Conservation (phyloP, 2,888 invertebrate genomes). For the Apamea monoglypha region DNA sequence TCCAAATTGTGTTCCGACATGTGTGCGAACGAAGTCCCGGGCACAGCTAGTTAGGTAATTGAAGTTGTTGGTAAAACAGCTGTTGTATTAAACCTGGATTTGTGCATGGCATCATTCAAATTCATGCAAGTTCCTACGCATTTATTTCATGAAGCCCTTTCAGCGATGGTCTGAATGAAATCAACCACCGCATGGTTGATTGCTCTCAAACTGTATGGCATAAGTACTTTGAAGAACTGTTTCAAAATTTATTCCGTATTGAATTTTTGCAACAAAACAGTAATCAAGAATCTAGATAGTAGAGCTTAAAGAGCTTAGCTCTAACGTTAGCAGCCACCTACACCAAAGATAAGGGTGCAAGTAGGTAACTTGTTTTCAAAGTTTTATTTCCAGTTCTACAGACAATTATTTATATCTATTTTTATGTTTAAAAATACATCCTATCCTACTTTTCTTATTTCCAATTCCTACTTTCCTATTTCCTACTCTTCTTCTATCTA, state of each 20-base stretch:
- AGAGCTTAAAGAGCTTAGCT: too few species aligned
- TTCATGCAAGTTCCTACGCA: background rate
- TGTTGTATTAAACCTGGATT: background rate
- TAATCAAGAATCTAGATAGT: background rate
- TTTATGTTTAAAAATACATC: too few species aligned
- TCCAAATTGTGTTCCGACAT: too few species aligned
- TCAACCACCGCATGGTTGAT: too few species aligned
- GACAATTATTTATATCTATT: too few species aligned
- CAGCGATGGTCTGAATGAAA: background rate
- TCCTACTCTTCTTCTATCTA: too few species aligned
- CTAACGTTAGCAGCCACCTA: background rate
- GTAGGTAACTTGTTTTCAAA: slow-evolving; percentile 27
- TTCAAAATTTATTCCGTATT: background rate
- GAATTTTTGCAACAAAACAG: background rate
- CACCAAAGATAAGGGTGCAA: background rate
- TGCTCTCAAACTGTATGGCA: background rate
- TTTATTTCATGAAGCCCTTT: background rate
- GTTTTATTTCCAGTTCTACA: slow-evolving; percentile 8
- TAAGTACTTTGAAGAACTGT: background rate
- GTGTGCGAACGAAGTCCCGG: too few species aligned
- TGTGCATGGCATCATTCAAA: background rate
- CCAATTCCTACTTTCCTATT: too few species aligned
- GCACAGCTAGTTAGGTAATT: background rate
- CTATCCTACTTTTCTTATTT: too few species aligned
- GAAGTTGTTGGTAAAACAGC: background rate